These are phyloP conservation scores for Vidua macroura DNA, from an alignment of 2,113 vertebrate species.

Conservation along the genomic window DNA sequence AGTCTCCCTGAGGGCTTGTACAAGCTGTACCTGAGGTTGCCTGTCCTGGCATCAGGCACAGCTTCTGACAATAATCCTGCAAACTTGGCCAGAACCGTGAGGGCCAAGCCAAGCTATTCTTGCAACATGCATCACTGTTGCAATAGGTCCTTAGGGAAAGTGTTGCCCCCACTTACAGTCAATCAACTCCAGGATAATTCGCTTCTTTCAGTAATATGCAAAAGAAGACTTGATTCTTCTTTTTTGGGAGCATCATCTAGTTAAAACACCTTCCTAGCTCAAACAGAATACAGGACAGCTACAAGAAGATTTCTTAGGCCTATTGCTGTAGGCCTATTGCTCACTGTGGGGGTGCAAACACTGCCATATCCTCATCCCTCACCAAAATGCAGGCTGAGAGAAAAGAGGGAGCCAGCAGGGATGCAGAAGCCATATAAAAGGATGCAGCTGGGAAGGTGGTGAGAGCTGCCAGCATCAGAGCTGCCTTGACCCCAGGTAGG, in stretches of 20 bases:
- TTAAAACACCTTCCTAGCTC: neutral
- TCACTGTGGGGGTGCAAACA: neutral
- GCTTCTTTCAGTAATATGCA: neutral
- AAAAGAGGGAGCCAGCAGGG: neutral
- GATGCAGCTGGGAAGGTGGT: neutral
- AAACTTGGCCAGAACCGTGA: fast-evolving
- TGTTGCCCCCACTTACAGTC: neutral
- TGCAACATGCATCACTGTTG: fast-evolving
- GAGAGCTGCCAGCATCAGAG: neutral
- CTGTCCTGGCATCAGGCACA: neutral
- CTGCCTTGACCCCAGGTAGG: neutral
- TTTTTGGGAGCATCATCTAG: neutral
- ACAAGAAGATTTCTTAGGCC: neutral
- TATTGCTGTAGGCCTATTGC: neutral
- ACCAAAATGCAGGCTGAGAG: neutral
- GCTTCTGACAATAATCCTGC: neutral
- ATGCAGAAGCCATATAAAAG: neutral
- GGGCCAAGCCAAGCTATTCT: fast-evolving
- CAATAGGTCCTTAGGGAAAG: neutral
- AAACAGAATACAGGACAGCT: neutral
- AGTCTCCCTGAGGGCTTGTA: neutral
- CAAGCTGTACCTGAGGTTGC: neutral
- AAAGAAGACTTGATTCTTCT: neutral
- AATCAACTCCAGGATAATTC: neutral
- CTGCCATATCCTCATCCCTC: neutral